Conservation (phyloP, 2,888 invertebrate species). For the Protonemura montana region DNA sequence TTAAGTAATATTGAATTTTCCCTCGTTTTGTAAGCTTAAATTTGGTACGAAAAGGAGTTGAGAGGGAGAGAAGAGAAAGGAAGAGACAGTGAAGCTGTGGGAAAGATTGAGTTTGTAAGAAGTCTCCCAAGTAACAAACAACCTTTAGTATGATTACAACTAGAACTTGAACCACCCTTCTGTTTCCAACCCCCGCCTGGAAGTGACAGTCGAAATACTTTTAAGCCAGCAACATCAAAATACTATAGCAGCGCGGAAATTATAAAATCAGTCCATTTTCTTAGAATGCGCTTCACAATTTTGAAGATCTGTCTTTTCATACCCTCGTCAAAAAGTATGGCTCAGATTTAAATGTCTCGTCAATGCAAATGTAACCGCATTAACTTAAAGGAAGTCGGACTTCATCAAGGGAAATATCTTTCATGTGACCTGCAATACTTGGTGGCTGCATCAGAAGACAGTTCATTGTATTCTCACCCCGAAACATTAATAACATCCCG, state of each 20-base stretch:
- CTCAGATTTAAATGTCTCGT: background rate
- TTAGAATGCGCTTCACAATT: background rate
- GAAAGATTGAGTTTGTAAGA: conserved; percentile 21
- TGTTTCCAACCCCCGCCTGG: conserved; percentile 1
- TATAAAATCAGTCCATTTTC: background rate
- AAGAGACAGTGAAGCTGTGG: background rate
- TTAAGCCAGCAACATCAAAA: background rate
- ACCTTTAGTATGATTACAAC: conserved; percentile 30
- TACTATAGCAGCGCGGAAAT: conserved; percentile 3
- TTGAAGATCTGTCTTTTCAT: background rate
- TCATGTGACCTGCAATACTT: background rate
- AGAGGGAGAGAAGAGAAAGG: conserved; percentile 3
- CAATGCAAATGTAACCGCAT: background rate
- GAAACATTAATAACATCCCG: background rate
- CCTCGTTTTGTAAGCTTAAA: conserved; percentile 32
- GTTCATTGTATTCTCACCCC: background rate
- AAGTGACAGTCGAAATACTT: conserved; percentile 17
- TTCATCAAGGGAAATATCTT: background rate
- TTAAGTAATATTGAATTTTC: conserved; percentile 37
- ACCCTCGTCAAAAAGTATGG: conserved; percentile 1
- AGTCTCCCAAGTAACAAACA: conserved; percentile 30
- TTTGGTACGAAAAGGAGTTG: background rate
- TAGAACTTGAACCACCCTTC: background rate
- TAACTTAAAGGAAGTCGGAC: background rate
- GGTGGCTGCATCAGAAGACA: background rate